Base-by-base conservation (phyloP, 1,140 invertebrate species). In the Drosophila chauvacae region DNA sequence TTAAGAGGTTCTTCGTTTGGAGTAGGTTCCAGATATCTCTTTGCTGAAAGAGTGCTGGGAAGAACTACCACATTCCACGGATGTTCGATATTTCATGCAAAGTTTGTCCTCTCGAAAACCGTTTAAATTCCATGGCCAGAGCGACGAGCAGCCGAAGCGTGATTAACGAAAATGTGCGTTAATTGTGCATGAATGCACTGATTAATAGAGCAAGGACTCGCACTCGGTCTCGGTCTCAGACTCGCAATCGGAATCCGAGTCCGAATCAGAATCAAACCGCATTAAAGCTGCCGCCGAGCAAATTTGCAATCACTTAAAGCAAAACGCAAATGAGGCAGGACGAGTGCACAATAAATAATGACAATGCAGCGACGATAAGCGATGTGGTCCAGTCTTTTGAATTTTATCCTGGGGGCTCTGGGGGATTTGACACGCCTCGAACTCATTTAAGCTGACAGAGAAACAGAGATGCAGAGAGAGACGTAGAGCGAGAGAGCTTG, bases 81-180 rank as follows among this genome's bases (percentile, higher is more conserved):
- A 41, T 75, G 44, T 33, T 35, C 45, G 28, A 45, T 37, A 20
- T 50, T 65, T 55, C 23, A 53, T 57, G 23, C 30, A 39, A 50
- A 57, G 50, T 48, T 66, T 44, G 35, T 48, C 61, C 66, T 35
- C 26, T 44, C 28, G 59, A 48, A 42, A 77, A 65, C 47, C 48
- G 48, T 63, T 57, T 23, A 30, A 60, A 55, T 59, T 58, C 42
- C 62, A 76, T 20, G 68, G 42, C 37, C 50, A 37, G 50, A 59
- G 37, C 39, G 71, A 63, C 45, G 45, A 41, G 56, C 70, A 66
- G 71, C 47, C 74, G 80, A 77, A 61, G 83, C 83, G 83, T 87
- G 81, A 87, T 87, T 87, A 87, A 87, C 77, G 83, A 62, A 80
- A 80, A 84, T 80, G 68, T 61, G 68, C 64, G 86, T 87, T 87